Base-by-base conservation (phyloP, 2,888 invertebrate species). In the Caenorhabditis afra region DNA sequence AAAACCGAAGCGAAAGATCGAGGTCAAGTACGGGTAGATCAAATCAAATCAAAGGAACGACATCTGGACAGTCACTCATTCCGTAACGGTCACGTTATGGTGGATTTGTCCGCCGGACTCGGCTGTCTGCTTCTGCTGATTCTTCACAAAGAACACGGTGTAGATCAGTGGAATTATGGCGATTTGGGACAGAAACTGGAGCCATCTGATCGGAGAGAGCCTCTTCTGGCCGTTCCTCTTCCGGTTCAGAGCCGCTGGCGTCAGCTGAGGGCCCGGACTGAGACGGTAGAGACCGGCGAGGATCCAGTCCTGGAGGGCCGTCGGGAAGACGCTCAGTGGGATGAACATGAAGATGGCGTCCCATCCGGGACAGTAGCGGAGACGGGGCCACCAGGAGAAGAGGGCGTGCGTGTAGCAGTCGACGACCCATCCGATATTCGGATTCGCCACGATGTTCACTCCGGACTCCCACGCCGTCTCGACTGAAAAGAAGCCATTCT, bases 271-370 rank as follows among this genome's bases (percentile, higher is more conserved):
- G 10, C 86, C 86, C 4, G 85, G 86, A n/a, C 81, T 83, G 39
- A 86, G 57, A 14, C 44, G 35, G 50, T 86, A 86, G 68, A 85
- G 71, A 2, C 47, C 47, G 20, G 75, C 68, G 11, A 86, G 68
- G 14, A 86, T 67, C 39, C 52, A 64, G 49, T 86, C 86, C 73
- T 85, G 84, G n/a, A 81, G 12, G 41, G 58, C 73, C 14, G 87
- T 86, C 11, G 88, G 87, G 18, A 86, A 57, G 23, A 85, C 65
- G 45, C 81, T 81, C 10, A 88, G 61, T 5, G 88, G 88, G 22
- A 88, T 79, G 70, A 88, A 87, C 61, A 86, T 65, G 65, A 88
- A 81, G 10, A 84, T 81, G 5, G 88, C 88, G 55, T 88, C 88
- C 83, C 83, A 85, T 20, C 88, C 88, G 14, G 86, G 83, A 47